Evolutionary conservation across 1,140 invertebrate species (phyloP).

Genomic region (Bradysia coprophila): DNA sequence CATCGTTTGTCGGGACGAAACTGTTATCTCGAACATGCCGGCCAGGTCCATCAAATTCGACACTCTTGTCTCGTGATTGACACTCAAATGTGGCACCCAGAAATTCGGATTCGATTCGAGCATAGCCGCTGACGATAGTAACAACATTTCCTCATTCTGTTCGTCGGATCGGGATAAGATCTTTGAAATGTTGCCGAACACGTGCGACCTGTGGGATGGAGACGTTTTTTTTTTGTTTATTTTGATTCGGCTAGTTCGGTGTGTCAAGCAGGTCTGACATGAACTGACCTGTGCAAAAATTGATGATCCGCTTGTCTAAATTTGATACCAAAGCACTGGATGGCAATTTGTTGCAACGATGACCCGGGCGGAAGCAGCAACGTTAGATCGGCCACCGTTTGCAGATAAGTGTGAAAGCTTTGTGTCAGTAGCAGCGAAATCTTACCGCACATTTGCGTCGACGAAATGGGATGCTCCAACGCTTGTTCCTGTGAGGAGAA

Average conservation of each 20-base stretch:
- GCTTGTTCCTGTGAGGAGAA: conserved; percentile 25
- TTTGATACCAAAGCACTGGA: conserved; percentile 81
- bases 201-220: conserved; percentile 69
- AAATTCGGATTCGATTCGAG: conserved; percentile 2
- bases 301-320: conserved; percentile 78
- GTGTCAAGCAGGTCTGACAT: no score
- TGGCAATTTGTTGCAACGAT: conserved; percentile 75
- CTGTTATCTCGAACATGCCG: conserved; percentile 40
- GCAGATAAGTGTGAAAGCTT: conserved; percentile 73
- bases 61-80: conserved; percentile 7
- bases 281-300: conserved; percentile 74
- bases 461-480: conserved; percentile 68
- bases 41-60: conserved; percentile 13
- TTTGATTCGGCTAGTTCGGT: no score
- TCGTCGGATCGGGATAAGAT: conserved; percentile 88
- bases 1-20: conserved; percentile 87
- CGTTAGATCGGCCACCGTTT: conserved; percentile 85
- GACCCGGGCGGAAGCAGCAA: conserved; percentile 74
- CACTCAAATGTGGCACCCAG: not conserved
- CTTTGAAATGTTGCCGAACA: conserved; percentile 92
- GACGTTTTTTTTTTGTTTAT: no score
- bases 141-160: conserved; percentile 21
- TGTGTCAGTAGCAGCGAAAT: conserved; percentile 59
- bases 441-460: conserved; percentile 61
- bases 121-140: not conserved